Base-by-base conservation (phyloP, 2,888 invertebrate species). In the Sialis lutaria region DNA sequence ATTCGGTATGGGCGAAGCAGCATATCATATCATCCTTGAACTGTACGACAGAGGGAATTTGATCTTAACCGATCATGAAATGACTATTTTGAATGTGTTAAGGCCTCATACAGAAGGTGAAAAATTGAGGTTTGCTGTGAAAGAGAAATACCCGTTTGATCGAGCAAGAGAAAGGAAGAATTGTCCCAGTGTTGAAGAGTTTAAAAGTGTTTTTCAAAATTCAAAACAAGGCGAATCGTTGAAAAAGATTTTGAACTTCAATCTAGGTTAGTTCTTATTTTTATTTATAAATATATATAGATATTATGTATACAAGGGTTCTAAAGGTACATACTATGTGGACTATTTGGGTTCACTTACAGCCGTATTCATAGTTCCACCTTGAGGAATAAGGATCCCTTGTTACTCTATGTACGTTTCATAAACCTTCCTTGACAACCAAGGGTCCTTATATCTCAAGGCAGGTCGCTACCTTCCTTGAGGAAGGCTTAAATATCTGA, bases 1-100 rank as follows among this genome's bases (percentile, higher is more conserved):
- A 65, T 99, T 99, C 68, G 98, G 98, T 8, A 79, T 77, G 4
- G 83, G 85, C 0, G 92, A 93, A 60, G 91, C 89, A 1, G 87
- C 93, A 0, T 93, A 93, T 66, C 97, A 98, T 64, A 72, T 99
- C 0, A 86, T 98, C 55, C 61, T 98, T 46, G 98, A 98, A 64
- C 64, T 98, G 22, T 98, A 95, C 58, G 97, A 97, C 66, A 70
- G 89, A 56, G 96, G 98, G 46, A 99, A 99, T 64, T 82, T 99
- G 10, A 75, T 97, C 47, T 72, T 99, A 5, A 92, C 96, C 0
- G 98, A 99, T 68, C 72, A 76, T 58, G 79, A 92, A 54, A 81
- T 86, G 70, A 84, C 75, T 0, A 98, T 96, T 57, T 70, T 98
- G 7, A 89, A 93, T 65, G 82, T 97, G n/a, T 67, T 97, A 3